Evolutionary conservation across 2,797 vertebrate genomes (phyloP).

Genomic region (Picus viridis): DNA sequence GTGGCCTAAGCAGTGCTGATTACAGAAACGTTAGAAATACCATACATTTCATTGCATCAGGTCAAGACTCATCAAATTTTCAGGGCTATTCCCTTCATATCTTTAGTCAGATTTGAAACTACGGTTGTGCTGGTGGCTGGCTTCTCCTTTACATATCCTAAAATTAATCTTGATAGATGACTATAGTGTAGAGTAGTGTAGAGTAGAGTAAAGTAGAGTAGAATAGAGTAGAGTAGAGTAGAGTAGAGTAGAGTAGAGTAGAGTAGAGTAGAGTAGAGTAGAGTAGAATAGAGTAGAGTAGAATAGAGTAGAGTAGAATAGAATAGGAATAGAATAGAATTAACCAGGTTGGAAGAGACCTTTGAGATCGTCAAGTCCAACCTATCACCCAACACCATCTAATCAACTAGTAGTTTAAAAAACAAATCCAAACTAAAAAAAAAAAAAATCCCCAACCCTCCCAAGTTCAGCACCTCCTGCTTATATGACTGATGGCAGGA

Average conservation of each 20-base stretch:
- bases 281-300: too few species aligned
- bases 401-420: neutral
- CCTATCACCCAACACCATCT: too few species aligned
- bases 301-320: too few species aligned
- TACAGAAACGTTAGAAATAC: neutral
- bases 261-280: too few species aligned
- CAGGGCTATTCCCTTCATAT: neutral
- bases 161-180: neutral
- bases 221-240: too few species aligned
- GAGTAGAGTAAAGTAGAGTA: too few species aligned
- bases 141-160: neutral
- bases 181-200: too few species aligned
- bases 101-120: neutral
- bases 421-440: neutral
- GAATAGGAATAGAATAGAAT: too few species aligned
- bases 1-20: too few species aligned
- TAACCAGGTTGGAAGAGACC: too few species aligned
- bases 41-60: neutral
- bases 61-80: neutral
- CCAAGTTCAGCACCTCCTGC: neutral
- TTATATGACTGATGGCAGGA: neutral
- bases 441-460: neutral
- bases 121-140: neutral
- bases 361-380: too few species aligned
- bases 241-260: too few species aligned